These are phyloP conservation scores for Jaculus jaculus DNA, from an alignment of 2,113 vertebrate species.

Conservation along the genomic window DNA sequence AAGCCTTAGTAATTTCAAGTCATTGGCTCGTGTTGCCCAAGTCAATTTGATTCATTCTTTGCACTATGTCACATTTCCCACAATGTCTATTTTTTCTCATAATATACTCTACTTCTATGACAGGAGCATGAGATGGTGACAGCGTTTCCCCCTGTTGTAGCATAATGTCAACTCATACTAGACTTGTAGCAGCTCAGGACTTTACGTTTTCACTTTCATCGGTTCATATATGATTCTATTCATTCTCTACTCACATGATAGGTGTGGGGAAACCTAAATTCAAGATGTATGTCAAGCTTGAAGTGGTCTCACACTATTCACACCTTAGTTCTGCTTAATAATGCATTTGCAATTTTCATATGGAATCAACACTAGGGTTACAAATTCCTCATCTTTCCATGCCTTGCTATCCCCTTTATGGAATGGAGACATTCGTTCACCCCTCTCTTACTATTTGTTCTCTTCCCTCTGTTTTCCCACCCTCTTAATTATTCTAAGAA, in stretches of 20 bases:
- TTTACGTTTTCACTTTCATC: background rate
- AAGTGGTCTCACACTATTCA: background rate
- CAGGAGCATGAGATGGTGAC: background rate
- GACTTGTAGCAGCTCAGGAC: background rate
- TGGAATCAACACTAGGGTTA: background rate
- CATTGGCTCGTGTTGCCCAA: background rate
- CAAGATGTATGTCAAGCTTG: background rate
- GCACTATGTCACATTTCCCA: background rate
- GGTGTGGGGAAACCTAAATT: background rate
- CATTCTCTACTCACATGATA: background rate
- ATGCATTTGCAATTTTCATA: background rate
- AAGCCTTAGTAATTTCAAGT: background rate
- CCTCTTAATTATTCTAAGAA: background rate
- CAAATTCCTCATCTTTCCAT: background rate
- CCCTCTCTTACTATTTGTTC: background rate
- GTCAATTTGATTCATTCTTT: background rate
- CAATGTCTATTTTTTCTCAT: background rate
- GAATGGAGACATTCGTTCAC: background rate
- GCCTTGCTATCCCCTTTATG: background rate
- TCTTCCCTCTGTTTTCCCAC: background rate
- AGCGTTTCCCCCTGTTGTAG: background rate
- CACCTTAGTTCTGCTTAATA: background rate
- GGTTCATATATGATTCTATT: background rate
- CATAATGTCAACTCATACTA: background rate
- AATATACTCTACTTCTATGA: background rate